Conservation (phyloP, 2,113 vertebrate species). For the Irena cyanogastra region DNA sequence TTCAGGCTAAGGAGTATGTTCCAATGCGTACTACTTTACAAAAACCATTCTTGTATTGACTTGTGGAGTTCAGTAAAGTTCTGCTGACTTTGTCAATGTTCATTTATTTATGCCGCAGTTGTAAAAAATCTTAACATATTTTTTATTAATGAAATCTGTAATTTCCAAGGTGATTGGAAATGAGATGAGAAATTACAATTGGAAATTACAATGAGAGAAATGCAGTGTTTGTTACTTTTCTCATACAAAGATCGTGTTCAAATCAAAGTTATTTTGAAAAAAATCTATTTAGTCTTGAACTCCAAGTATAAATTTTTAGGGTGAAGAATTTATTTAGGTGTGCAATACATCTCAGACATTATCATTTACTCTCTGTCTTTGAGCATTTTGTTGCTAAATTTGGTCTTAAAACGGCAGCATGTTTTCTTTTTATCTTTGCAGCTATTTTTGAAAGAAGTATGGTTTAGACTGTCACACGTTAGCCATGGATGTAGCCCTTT, state of each 20-base stretch:
- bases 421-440: slow-evolving; percentile 59
- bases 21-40: neutral
- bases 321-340: neutral
- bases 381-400: neutral
- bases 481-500: slow-evolving; percentile 85
- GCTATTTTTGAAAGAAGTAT: slow-evolving; percentile 69
- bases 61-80: neutral
- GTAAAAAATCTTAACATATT: neutral
- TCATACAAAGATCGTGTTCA: neutral
- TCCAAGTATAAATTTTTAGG: neutral
- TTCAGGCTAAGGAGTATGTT: neutral
- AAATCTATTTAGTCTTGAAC: neutral
- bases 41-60: neutral
- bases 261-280: neutral
- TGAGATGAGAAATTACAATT: neutral
- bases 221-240: neutral
- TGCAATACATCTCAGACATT: neutral
- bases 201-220: neutral
- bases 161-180: neutral
- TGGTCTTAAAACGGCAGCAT: neutral
- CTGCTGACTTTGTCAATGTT: neutral
- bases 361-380: neutral
- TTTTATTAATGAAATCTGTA: neutral
- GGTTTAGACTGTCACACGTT: slow-evolving; percentile 52
- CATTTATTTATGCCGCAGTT: neutral